Base-by-base conservation (phyloP, 2,113 vertebrate genomes). In the Trogon melanurus region DNA sequence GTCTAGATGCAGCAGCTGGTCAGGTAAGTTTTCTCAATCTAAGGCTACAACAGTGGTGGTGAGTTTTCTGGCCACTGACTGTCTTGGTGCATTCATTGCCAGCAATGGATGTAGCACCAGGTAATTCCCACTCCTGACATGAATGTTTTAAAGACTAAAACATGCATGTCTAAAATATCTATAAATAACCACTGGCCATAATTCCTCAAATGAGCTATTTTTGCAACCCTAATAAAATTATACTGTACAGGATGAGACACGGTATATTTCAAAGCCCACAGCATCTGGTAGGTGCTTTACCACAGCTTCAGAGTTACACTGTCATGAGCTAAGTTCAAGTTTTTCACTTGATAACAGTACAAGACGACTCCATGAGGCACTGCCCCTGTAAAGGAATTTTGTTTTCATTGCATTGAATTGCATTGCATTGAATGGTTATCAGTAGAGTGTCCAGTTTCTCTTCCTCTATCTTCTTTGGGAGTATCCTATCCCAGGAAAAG, bases 361-460 rank as follows among this genome's bases (percentile, higher is more conserved):
- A 95, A 96, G 97, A 97, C 87, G 89, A 97, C 97, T 97, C 98
- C 97, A 96, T 97, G 94, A 98, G 98, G 98, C 98, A 96, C 97
- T 89, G 98, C 98, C 96, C 97, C 97, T 91, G 95, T 96, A 98
- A 96, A 98, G 98, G 97, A 98, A 98, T 98, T 95, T 95, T 98
- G 96, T 98, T 91, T 98, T 97, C 93, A 95, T 98, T 98, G 98
- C 98, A 98, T 99, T 99, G 99, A 99, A 98, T 98, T 99, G 99
- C 98, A 98, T 99, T 99, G 99, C 99, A 99, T 98, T 97, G 97
- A 98, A 98, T 97, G 98, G 96, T 97, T 97, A 97, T 98, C 98
- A 98, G 98, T 98, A 98, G 97, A 98, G 97, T 97, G 98, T 98
- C 95, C 97, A 98, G 97, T 98, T 98, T 96, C 87, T 89, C 92